Conservation (phyloP, 2,888 invertebrate genomes). For the Volucella inanis region DNA sequence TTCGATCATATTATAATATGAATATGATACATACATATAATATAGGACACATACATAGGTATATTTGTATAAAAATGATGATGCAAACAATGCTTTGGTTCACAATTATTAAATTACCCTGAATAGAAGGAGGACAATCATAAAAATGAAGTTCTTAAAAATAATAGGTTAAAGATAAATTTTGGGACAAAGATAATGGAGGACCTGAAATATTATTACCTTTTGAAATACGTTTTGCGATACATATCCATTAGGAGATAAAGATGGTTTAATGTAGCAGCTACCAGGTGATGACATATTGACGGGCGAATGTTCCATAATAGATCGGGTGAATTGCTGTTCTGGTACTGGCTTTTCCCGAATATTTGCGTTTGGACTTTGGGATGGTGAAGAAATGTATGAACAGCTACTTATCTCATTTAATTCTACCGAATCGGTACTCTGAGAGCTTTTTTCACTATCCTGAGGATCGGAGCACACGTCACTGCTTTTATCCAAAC, state of each 20-base stretch:
- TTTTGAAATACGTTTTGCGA: constrained; percentile 76
- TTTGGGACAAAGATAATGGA: too few species aligned
- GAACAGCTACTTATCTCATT: constrained; percentile 75
- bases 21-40: too few species aligned
- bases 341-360: constrained; percentile 27
- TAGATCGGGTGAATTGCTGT: constrained; percentile 52
- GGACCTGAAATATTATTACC: constrained; percentile 60
- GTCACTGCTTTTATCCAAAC: constrained; percentile 66
- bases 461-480: constrained; percentile 66
- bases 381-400: constrained; percentile 71
- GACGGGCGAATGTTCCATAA: constrained; percentile 37
- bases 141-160: too few species aligned
- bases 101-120: too few species aligned
- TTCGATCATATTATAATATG: too few species aligned
- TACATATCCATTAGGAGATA: constrained; percentile 76
- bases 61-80: too few species aligned
- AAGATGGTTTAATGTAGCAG: constrained; percentile 68
- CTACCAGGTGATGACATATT: constrained; percentile 69
- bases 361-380: constrained; percentile 57
- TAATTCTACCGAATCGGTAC: constrained; percentile 76
- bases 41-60: too few species aligned
- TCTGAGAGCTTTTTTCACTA: constrained; percentile 71
- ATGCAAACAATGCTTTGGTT: too few species aligned
- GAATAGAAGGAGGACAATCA: too few species aligned
- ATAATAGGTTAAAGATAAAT: too few species aligned